Evolutionary conservation across 2,113 vertebrate genomes (phyloP).

Genomic region (Leucosticte australis): DNA sequence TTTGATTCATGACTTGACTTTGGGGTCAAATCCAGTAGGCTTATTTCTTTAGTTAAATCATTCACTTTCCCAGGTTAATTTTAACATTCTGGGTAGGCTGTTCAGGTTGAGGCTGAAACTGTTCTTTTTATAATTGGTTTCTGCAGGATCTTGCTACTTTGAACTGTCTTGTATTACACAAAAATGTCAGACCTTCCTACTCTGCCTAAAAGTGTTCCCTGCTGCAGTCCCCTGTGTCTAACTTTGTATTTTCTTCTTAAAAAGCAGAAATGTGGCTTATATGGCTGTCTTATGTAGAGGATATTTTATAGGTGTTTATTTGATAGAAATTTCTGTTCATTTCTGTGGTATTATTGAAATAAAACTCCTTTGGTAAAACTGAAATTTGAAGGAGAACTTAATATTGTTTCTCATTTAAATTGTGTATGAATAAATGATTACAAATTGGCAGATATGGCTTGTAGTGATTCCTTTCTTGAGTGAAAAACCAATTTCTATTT

Average conservation of each 20-base stretch:
- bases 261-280: neutral
- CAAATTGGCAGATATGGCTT: neutral
- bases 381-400: neutral
- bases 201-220: neutral
- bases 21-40: neutral
- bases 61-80: slow-evolving; percentile 8
- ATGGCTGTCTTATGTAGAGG: neutral
- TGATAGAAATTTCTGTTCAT: neutral
- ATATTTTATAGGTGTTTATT: neutral
- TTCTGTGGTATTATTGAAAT: neutral
- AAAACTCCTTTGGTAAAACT: slow-evolving; percentile 5
- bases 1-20: neutral
- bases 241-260: neutral
- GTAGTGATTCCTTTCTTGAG: neutral
- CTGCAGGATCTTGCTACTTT: neutral
- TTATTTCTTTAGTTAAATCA: slow-evolving; percentile 1
- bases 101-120: neutral
- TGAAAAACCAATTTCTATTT: neutral
- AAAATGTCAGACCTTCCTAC: neutral
- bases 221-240: neutral
- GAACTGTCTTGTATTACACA: neutral
- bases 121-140: neutral
- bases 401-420: slow-evolving; percentile 27
- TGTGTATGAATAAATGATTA: slow-evolving; percentile 24
- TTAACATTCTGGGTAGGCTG: neutral